Evolutionary conservation across 1,140 invertebrate genomes (phyloP).

Genomic region (Battus philenor): DNA sequence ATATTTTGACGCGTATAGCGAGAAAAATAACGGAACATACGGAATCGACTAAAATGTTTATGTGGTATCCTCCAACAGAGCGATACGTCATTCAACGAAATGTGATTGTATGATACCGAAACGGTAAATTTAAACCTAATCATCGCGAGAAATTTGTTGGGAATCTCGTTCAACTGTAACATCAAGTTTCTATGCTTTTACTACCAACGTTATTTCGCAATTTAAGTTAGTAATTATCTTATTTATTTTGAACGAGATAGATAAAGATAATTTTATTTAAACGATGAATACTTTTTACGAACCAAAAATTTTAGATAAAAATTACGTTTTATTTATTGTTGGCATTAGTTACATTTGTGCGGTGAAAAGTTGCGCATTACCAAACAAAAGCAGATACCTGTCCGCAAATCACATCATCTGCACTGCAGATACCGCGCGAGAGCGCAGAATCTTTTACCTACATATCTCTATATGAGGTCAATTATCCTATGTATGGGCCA

Average conservation of each 20-base stretch:
- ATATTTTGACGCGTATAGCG: constrained; percentile 5
- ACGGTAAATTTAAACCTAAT: constrained; percentile 6
- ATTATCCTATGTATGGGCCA: too few relatives aligned
- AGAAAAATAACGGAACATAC: constrained; percentile 4
- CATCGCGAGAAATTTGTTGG: background rate
- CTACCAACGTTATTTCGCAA: too few relatives aligned
- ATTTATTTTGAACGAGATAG: too few relatives aligned
- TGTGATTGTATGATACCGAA: background rate
- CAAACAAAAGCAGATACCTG: constrained; percentile 9
- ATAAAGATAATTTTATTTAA: too few relatives aligned
- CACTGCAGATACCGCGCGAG: constrained; percentile 10
- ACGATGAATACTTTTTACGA: too few relatives aligned
- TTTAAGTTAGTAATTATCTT: too few relatives aligned
- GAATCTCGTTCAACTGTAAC: too few relatives aligned
- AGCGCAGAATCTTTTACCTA: constrained; percentile 13
- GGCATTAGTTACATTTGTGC: too few relatives aligned
- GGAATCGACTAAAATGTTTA: constrained; percentile 12
- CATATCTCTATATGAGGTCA: constrained; percentile 4
- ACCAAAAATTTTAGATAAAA: too few relatives aligned
- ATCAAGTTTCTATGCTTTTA: too few relatives aligned
- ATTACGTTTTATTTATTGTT: too few relatives aligned
- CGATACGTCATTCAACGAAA: constrained; percentile 5
- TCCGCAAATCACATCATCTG: constrained; percentile 17
- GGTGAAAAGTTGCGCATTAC: constrained; percentile 4
- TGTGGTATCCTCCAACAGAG: constrained; percentile 1